phyloP scores from a whole-genome alignment of 1,140 invertebrate genomes.

The Phthorimaea operculella region DNA sequence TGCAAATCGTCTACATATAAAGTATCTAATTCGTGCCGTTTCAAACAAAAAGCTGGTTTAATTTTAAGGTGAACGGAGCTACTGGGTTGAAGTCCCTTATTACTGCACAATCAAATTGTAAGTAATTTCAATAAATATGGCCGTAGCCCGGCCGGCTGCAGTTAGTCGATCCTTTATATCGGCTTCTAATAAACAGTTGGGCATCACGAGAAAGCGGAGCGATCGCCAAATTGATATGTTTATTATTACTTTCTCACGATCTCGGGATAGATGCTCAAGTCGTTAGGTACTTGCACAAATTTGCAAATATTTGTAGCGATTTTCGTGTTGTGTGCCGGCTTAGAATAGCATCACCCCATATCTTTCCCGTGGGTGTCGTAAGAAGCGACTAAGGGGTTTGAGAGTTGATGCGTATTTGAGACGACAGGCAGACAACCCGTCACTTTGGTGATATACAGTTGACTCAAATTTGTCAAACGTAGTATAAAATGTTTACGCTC shows the following conservation, averaged over 20 bases:
- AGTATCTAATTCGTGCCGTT: conserved; percentile 51
- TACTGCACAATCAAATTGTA: conserved; percentile 61
- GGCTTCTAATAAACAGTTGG: conserved; percentile 61
- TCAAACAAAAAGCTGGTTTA: conserved; percentile 51
- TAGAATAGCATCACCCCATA: too few relatives aligned
- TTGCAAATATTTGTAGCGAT: background rate
- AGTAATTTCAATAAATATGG: conserved; percentile 66
- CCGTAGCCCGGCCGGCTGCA: conserved; percentile 32
- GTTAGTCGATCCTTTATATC: conserved; percentile 47
- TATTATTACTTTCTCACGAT: conserved; percentile 65
- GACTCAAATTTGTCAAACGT: too few relatives aligned
- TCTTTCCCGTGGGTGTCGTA: too few relatives aligned
- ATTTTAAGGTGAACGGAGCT: conserved; percentile 50
- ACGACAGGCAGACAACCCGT: too few relatives aligned
- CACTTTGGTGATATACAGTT: too few relatives aligned
- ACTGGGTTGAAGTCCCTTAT: conserved; percentile 53
- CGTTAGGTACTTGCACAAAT: background rate
- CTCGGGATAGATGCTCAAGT: conserved; percentile 27
- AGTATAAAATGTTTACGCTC: too few relatives aligned
- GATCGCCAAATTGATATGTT: conserved; percentile 60
- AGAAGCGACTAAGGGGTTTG: too few relatives aligned
- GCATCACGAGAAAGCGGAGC: conserved; percentile 61
- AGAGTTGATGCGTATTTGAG: too few relatives aligned
- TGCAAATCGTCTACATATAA: conserved; percentile 49
- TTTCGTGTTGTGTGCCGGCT: background rate